Conservation (phyloP, 2,113 vertebrate genomes). For the Oncorhynchus nerka region DNA sequence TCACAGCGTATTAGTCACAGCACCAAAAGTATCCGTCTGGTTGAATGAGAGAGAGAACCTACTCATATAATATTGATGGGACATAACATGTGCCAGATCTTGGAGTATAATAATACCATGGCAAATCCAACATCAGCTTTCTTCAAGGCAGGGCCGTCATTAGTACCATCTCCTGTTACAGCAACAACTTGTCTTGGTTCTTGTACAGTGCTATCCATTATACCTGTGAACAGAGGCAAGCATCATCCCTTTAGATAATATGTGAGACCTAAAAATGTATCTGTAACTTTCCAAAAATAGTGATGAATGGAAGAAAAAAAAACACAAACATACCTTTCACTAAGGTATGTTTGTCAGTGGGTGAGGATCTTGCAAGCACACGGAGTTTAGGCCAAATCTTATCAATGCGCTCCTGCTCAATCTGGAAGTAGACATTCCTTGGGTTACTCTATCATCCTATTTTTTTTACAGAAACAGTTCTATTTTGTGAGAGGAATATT, state of each 20-base stretch:
- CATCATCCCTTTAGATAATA: background rate
- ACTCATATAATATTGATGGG: background rate
- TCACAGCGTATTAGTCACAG: background rate
- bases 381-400: slow-evolving; percentile 97
- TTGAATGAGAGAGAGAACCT: background rate
- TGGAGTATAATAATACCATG: slow-evolving; percentile 79
- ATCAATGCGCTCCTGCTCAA: slow-evolving; percentile 95
- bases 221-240: slow-evolving; percentile 75
- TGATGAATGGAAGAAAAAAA: background rate
- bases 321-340: slow-evolving; percentile 85
- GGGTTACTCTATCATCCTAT: background rate
- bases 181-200: slow-evolving; percentile 97
- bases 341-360: slow-evolving; percentile 96
- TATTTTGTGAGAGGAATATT: slow-evolving; percentile 16
- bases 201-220: slow-evolving; percentile 93
- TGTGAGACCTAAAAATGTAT: background rate
- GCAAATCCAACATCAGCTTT: slow-evolving; percentile 98
- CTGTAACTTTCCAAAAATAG: background rate
- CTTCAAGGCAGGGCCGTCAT: slow-evolving; percentile 95
- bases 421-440: slow-evolving; percentile 70
- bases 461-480: background rate
- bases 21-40: background rate
- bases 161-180: slow-evolving; percentile 96
- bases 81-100: background rate
- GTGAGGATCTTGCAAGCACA: slow-evolving; percentile 95